These are phyloP conservation scores for Zophobas atratus DNA, from an alignment of 1,140 invertebrate genomes.

Conservation along the genomic window DNA sequence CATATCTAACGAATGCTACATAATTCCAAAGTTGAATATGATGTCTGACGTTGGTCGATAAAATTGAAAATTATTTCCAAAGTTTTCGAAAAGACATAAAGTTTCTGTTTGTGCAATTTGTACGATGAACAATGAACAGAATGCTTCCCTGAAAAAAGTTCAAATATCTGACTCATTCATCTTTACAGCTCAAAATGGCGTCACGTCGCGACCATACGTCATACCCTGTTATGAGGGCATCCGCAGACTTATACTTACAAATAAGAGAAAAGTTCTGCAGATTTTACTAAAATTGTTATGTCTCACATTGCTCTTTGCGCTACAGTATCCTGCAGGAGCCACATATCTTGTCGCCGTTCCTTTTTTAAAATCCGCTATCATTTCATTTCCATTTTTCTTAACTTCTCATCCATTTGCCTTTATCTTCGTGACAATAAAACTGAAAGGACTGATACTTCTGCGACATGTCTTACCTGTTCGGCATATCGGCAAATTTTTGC, in stretches of 20 bases:
- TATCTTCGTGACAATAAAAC: conserved; percentile 12
- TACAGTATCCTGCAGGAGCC: conserved; percentile 22
- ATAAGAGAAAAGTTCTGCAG: conserved; percentile 55
- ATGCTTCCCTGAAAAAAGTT: conserved; percentile 49
- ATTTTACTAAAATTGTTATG: conserved; percentile 56
- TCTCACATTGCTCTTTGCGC: conserved; percentile 54
- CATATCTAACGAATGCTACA: conserved; percentile 46
- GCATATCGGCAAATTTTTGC: neutral
- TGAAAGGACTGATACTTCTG: neutral
- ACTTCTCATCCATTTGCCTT: conserved; percentile 7
- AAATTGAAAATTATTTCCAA: conserved; percentile 55
- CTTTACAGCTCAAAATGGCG: conserved; percentile 51
- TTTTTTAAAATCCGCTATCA: conserved; percentile 25
- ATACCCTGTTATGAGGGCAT: conserved; percentile 53
- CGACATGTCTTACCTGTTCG: conserved; percentile 11
- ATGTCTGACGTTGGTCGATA: conserved; percentile 53
- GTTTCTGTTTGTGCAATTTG: conserved; percentile 45
- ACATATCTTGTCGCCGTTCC: conserved; percentile 30
- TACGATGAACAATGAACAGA: conserved; percentile 50
- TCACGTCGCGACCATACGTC: conserved; percentile 55
- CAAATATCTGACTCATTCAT: conserved; percentile 55
- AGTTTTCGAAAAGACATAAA: conserved; percentile 51
- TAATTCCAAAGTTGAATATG: conserved; percentile 52
- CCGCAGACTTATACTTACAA: conserved; percentile 52
- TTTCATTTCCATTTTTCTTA: conserved; percentile 36